Conservation (phyloP, 2,888 invertebrate genomes). For the Orchestes rusci region DNA sequence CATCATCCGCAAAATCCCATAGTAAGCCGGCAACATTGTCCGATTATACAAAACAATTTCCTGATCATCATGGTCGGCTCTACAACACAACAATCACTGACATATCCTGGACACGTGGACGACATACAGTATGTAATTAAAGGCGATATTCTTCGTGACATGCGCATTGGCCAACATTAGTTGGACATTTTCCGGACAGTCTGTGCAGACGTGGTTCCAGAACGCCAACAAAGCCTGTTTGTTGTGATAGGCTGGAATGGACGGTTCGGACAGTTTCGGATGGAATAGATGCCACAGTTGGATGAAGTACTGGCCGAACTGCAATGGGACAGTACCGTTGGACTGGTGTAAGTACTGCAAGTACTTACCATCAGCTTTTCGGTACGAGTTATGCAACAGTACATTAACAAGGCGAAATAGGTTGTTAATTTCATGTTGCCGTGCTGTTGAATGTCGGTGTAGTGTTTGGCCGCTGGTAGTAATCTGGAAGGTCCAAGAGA, state of each 20-base stretch:
- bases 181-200: constrained; percentile 89
- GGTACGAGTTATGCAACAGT: constrained; percentile 82
- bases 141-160: constrained; percentile 90
- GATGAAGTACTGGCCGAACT: constrained; percentile 89
- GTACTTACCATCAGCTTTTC: constrained; percentile 88
- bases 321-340: too few relatives aligned
- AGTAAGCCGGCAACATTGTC: constrained; percentile 88
- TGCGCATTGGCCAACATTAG: constrained; percentile 80
- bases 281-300: constrained; percentile 93
- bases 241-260: constrained; percentile 91
- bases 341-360: too few relatives aligned
- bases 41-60: constrained; percentile 92
- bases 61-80: constrained; percentile 94
- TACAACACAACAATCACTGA: constrained; percentile 42
- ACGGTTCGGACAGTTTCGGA: constrained; percentile 88
- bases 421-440: constrained; percentile 88
- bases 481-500: too few relatives aligned
- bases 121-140: constrained; percentile 79
- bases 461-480: constrained; percentile 75
- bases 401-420: constrained; percentile 86
- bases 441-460: constrained; percentile 78
- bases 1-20: constrained; percentile 81
- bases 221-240: constrained; percentile 88
- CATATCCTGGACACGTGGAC: too few relatives aligned
- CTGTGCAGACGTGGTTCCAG: constrained; percentile 89